These are phyloP conservation scores for Porites lutea DNA, from an alignment of 64 coral and sea anemone species.

Conservation along the genomic window DNA sequence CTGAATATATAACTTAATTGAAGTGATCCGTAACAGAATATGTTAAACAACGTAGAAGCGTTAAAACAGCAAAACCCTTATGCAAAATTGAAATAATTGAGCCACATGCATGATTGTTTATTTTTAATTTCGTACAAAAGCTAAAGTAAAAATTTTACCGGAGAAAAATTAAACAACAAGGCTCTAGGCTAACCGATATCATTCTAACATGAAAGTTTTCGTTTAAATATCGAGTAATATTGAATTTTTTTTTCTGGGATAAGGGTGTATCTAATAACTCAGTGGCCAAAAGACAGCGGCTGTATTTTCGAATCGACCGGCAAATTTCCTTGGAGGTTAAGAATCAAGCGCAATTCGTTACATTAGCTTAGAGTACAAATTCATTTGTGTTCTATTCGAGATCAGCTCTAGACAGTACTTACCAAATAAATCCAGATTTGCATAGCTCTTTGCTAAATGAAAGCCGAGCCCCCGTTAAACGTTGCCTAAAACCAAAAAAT, in stretches of 20 bases:
- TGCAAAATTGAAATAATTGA: not conserved
- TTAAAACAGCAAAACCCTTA: not conserved
- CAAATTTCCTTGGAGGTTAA: too few relatives aligned
- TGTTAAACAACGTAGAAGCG: not conserved
- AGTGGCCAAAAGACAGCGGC: too few relatives aligned
- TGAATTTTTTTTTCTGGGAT: too few relatives aligned
- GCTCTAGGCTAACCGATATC: not conserved
- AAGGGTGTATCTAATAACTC: too few relatives aligned
- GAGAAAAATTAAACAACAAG: not conserved
- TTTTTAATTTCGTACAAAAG: slow-evolving; percentile 8
- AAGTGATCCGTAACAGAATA: not conserved
- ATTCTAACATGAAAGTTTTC: too few relatives aligned
- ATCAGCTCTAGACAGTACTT: not conserved
- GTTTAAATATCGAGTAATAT: too few relatives aligned
- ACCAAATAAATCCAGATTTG: slow-evolving; percentile 57
- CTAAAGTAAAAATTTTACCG: not conserved
- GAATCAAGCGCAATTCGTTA: too few relatives aligned
- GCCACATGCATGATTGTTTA: not conserved
- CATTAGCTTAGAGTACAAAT: not conserved
- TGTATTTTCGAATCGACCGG: too few relatives aligned
- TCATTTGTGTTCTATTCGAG: not conserved
- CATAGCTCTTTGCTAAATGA: not conserved
- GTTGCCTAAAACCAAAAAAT: not conserved
- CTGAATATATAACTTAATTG: not conserved
- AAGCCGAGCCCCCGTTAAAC: not conserved